Evolutionary conservation across 2,113 vertebrate genomes (phyloP).

Genomic region (Paraplagusia blochii): DNA sequence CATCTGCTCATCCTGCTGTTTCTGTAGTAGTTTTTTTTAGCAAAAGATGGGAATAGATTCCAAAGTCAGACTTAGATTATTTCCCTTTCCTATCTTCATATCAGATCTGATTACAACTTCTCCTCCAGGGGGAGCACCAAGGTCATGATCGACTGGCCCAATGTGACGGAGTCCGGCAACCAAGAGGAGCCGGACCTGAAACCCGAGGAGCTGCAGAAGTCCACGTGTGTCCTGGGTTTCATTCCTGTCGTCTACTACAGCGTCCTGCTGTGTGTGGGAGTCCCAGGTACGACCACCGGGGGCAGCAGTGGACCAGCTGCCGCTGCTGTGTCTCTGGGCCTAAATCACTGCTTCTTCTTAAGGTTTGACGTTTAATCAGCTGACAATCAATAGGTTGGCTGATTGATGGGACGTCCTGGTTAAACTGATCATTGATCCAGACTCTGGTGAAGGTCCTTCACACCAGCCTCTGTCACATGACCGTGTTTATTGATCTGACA

Average conservation of each 20-base stretch:
- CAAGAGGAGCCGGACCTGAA: conserved; percentile 30
- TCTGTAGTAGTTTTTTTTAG: no score
- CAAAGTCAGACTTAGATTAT: no score
- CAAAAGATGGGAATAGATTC: no score
- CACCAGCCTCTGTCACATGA: not conserved
- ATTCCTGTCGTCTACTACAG: conserved; percentile 88
- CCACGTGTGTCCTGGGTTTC: conserved; percentile 82
- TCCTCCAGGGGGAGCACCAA: not conserved
- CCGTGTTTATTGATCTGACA: conserved; percentile 14
- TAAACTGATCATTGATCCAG: not conserved
- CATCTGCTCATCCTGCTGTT: no score
- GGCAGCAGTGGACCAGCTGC: no score
- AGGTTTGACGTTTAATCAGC: not conserved
- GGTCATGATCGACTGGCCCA: conserved; percentile 70
- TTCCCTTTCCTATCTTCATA: not conserved
- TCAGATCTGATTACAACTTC: no score
- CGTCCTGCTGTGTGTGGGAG: conserved; percentile 83
- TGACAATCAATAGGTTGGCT: conserved; percentile 1
- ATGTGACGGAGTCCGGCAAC: conserved; percentile 59
- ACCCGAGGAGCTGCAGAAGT: conserved; percentile 58
- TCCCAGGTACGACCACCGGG: conserved; percentile 79
- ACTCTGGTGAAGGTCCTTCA: not conserved
- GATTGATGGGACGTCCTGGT: not conserved
- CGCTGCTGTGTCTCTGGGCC: no score
- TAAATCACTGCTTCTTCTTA: no score